Evolutionary conservation across 30 jellyfish, hydroid and myxozoan genomes (phyloP), one percentile per base, ranked within the genome.

Genomic region (Catostylus mosaicus): DNA sequence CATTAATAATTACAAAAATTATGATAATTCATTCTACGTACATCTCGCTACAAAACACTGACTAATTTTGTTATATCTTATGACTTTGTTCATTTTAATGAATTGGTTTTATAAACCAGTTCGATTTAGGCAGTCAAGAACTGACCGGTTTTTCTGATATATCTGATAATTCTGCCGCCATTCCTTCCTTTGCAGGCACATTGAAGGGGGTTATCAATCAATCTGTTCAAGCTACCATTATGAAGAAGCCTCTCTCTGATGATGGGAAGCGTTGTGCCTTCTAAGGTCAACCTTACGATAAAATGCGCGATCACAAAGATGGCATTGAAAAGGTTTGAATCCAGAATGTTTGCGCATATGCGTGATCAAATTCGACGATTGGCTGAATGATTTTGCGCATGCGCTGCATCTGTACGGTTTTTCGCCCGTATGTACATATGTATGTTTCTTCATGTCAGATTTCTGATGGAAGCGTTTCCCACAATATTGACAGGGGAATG

Each of bases 291-390:
- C 93, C 60, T 92, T 92, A 20, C 96, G 88, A 72, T 82, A 83
- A 43, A 92, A 92, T 11, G 87, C 96, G 19, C 96, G 54, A 2
- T 88, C 86, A 48, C 98, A 92, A 14, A 68, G 30, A n/a, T 86
- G 87, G 52, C 98, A 92, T 33, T 78, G 91, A 60, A 92, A 92
- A 1, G 98, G 98, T 67, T 92, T 92, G 86, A 92, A 92, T 27
- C 98, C 98, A 27, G 92, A 73, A 75, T 92, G 98, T 66, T 92
- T 92, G 78, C 98, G 91, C 96, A 85, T 83, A 92, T 92, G 98
- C 62, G 98, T 92, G 0, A 92, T 92, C 86, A 92, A 72, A 37
- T 92, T 92, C 31, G 98, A 92, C 6, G 98, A 92, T 73, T 92
- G 98, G 89, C 98, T 92, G 79, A 92, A 92, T 5, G 98, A 86